A percentile compares a stretch with the other conserved stretches of the same genome.
phyloP scores from a whole-genome alignment of 2,888 invertebrate genomes.

The Synanthedon vespiformis region DNA sequence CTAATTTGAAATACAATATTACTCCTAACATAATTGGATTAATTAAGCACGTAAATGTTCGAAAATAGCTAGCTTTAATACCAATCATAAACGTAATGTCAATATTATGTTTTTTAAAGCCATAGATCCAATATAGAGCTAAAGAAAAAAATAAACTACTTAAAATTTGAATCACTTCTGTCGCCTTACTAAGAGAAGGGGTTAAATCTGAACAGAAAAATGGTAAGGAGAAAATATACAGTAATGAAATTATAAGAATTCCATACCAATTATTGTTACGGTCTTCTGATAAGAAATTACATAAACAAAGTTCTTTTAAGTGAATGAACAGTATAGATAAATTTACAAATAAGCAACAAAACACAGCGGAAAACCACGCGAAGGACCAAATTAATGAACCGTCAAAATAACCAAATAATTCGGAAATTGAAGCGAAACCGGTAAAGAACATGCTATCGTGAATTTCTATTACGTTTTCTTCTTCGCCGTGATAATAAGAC shows the following conservation, averaged over 20 bases:
- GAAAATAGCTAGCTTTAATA: conserved; percentile 47
- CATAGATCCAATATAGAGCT: conserved; percentile 53
- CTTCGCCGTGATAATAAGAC: conserved; percentile 53
- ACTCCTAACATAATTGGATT: conserved; percentile 33
- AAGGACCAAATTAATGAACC: conserved; percentile 39
- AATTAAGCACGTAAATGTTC: conserved; percentile 42
- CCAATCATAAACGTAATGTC: conserved; percentile 63
- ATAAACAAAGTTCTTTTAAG: conserved; percentile 26
- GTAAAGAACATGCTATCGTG: conserved; percentile 31
- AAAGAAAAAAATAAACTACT: conserved; percentile 41
- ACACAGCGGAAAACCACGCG: conserved; percentile 41
- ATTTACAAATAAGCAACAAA: conserved; percentile 34
- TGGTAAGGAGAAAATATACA: conserved; percentile 33
- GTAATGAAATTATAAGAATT: conserved; percentile 17
- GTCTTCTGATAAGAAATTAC: conserved; percentile 13
- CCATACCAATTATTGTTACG: conserved; percentile 23
- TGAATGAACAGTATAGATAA: conserved; percentile 40
- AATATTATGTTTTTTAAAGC: conserved; percentile 40
- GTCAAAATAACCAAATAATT: conserved; percentile 46
- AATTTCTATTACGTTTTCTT: conserved; percentile 43
- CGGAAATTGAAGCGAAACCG: conserved; percentile 38
- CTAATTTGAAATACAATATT: conserved; percentile 23
- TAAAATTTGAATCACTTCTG: conserved; percentile 36
- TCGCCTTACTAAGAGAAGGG: conserved; percentile 28
- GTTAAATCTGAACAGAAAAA: conserved; percentile 48